phyloP scores from a whole-genome alignment of 2,888 invertebrate genomes.

The Drosophila bunnanda region DNA sequence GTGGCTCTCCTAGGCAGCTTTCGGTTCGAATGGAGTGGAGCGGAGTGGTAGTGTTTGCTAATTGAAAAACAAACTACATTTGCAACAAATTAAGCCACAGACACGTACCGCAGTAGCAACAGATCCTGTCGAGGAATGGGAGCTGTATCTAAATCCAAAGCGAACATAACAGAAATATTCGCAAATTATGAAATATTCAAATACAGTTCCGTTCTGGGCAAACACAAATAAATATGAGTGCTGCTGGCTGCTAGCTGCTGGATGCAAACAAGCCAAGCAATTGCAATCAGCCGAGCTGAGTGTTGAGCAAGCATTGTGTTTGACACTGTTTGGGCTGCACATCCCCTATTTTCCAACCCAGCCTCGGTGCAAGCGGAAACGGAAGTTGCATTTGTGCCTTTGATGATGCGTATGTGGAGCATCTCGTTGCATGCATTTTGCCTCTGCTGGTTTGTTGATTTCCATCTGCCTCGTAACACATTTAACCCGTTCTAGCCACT shows the following conservation, averaged over 20 bases:
- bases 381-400: slow-evolving; percentile 73
- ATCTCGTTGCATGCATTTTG: slow-evolving; percentile 39
- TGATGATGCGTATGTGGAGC: slow-evolving; percentile 62
- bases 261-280: slow-evolving; percentile 72
- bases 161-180: slow-evolving; percentile 41
- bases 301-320: slow-evolving; percentile 78
- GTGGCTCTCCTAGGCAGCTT: slow-evolving; percentile 51
- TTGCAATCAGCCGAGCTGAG: slow-evolving; percentile 64
- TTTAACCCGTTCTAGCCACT: slow-evolving; percentile 48
- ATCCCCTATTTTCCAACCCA: background rate
- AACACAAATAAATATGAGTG: slow-evolving; percentile 28
- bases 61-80: slow-evolving; percentile 73
- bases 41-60: slow-evolving; percentile 53
- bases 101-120: slow-evolving; percentile 60
- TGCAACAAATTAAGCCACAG: slow-evolving; percentile 62
- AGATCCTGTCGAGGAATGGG: slow-evolving; percentile 15
- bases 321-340: slow-evolving; percentile 60
- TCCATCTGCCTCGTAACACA: slow-evolving; percentile 42
- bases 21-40: slow-evolving; percentile 13
- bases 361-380: slow-evolving; percentile 53
- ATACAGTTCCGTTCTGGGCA: slow-evolving; percentile 51
- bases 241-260: slow-evolving; percentile 3
- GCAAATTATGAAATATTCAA: slow-evolving; percentile 66
- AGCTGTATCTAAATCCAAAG: slow-evolving; percentile 28
- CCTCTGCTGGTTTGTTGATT: slow-evolving; percentile 41